These are phyloP conservation scores for Buceros bicornis DNA, from an alignment of 2,797 vertebrate genomes.

Conservation along the genomic window DNA sequence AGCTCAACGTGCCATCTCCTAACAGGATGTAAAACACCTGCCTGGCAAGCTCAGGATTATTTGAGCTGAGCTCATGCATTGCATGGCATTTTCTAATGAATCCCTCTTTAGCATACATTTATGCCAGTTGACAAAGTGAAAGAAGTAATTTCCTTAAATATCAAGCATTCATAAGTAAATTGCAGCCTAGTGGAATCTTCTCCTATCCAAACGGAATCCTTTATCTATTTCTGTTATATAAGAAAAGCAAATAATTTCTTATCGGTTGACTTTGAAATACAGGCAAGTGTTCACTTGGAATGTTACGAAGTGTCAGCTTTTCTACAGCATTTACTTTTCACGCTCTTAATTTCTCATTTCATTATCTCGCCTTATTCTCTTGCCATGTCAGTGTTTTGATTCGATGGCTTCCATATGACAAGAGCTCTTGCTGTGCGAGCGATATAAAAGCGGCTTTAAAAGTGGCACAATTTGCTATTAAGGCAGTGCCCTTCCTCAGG, in stretches of 20 bases:
- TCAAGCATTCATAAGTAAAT: conserved; percentile 68
- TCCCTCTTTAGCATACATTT: conserved; percentile 69
- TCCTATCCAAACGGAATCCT: conserved; percentile 52
- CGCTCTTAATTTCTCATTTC: conserved; percentile 74
- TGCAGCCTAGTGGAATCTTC: conserved; percentile 61
- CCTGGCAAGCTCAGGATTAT: conserved; percentile 46
- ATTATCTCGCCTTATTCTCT: conserved; percentile 65
- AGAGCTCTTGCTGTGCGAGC: conserved; percentile 32
- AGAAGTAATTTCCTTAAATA: conserved; percentile 73
- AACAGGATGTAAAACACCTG: conserved; percentile 53
- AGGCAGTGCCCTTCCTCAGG: conserved; percentile 36
- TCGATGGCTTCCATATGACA: conserved; percentile 68
- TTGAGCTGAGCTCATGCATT: conserved; percentile 35
- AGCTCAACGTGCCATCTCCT: neutral
- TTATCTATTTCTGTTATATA: conserved; percentile 75
- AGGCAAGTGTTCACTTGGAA: conserved; percentile 47
- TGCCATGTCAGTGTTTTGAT: conserved; percentile 71
- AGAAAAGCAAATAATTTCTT: conserved; percentile 73
- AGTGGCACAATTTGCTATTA: conserved; percentile 29
- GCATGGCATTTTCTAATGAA: conserved; percentile 56
- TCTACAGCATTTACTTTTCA: conserved; percentile 50
- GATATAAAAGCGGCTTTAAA: conserved; percentile 53
- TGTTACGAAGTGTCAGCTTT: conserved; percentile 73
- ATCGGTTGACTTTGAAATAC: conserved; percentile 69
- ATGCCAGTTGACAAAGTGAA: conserved; percentile 63